Base-by-base conservation (phyloP, 1,140 invertebrate genomes). In the Bilobella aurantiaca region DNA sequence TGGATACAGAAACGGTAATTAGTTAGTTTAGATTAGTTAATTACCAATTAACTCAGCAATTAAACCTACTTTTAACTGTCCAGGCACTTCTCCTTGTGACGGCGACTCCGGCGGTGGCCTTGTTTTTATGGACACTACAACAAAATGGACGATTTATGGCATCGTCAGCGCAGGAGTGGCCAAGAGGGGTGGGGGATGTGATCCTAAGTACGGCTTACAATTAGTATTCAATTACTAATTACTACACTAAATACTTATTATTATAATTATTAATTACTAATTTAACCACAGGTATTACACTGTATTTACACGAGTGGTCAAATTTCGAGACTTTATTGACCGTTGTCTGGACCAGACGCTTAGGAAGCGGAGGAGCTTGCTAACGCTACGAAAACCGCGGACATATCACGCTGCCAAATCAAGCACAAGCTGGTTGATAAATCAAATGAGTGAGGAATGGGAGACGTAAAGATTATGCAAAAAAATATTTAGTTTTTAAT, bases 151-250 rank as follows among this genome's bases (percentile, higher is more conserved):
- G 1, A 60, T 69, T 28, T 42, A 42, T 2, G 68, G 68, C 5
- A 66, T 69, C 46, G 68, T 69, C 0, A 66, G 64, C 58, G 68
- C 61, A 21, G 68, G 68, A 31, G 68, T 69, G 8, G 53, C 64
- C 0, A 53, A 57, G 42, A 3, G 32, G 2, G 62, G 64, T 18
- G 49, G 49, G 5, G 49, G 49, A 14, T 53, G 49, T 53, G 34
- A 61, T 61, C 59, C 59, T 3, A 61, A 37, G 49, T 53, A 53
- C 5, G 21, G 49, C 8, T 18, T 5, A 53, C 8, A 8, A 53
- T 53, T 23, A n/a, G n/a, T 42, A 42, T 8, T 18, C 18, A 12
- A 18, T 42, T 42, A 12, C 8, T 12, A 18, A 18, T 42, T 18
- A 42, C 8, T 42, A 18, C 34, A 18, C 8, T 8, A 12, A 42